Conservation (phyloP, 2,888 invertebrate genomes). For the Physocephala rufipes region DNA sequence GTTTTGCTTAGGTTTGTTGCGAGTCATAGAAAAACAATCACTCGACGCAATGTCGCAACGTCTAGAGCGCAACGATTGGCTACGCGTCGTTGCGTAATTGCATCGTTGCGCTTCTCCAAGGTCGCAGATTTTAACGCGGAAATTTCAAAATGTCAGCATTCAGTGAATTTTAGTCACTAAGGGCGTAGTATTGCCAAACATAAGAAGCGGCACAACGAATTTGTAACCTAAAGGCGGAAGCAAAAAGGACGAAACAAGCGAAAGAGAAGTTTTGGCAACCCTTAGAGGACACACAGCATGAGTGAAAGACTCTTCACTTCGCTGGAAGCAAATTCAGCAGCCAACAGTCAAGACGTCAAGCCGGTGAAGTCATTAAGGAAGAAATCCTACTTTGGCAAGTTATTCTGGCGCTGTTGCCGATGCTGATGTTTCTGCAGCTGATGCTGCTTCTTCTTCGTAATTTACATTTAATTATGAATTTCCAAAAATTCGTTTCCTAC, state of each 20-base stretch:
- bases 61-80: neutral
- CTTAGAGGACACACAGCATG: neutral
- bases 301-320: neutral
- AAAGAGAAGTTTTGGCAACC: neutral
- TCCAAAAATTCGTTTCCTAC: slow-evolving; percentile 40
- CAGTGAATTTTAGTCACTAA: neutral
- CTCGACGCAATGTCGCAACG: slow-evolving; percentile 20
- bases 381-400: neutral
- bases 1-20: too few species aligned
- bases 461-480: slow-evolving; percentile 49
- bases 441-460: slow-evolving; percentile 37
- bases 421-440: neutral
- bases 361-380: slow-evolving; percentile 2
- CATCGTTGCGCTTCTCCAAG: neutral
- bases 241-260: neutral
- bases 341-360: neutral
- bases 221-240: neutral
- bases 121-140: neutral
- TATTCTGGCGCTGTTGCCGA: neutral
- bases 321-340: neutral
- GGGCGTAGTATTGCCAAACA: slow-evolving; percentile 8
- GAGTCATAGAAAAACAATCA: slow-evolving; percentile 32
- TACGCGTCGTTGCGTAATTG: too few species aligned
- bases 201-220: neutral
- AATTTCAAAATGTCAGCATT: neutral